These are phyloP conservation scores for Pipra filicauda DNA, from an alignment of 2,113 vertebrate genomes.

Conservation along the genomic window DNA sequence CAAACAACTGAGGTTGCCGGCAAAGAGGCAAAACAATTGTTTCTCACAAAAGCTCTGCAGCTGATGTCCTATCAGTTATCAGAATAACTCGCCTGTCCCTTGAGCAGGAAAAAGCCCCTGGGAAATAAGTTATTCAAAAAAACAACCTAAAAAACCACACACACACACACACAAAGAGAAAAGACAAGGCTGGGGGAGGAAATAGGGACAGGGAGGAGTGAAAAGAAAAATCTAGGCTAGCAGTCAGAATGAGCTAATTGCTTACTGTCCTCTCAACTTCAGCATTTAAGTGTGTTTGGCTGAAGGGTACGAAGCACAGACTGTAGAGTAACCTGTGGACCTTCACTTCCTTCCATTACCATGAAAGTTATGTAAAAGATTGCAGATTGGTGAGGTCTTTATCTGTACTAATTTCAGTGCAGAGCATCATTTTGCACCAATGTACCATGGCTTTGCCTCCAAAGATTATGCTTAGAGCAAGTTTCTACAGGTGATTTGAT, in stretches of 20 bases:
- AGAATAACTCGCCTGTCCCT: slow-evolving; percentile 16
- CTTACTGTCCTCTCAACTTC: not conserved
- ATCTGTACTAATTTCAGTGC: not conserved
- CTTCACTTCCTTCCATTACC: not conserved
- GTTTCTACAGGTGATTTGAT: not conserved
- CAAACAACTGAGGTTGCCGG: slow-evolving; percentile 79
- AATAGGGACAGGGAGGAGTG: not conserved
- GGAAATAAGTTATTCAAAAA: not conserved
- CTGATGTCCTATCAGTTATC: slow-evolving; percentile 66
- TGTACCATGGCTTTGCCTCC: not conserved
- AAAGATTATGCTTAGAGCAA: not conserved
- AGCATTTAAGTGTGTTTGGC: not conserved
- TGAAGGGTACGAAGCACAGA: not conserved
- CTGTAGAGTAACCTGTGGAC: not conserved
- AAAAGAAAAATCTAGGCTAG: not conserved
- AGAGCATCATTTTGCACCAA: not conserved
- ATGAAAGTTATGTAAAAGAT: not conserved
- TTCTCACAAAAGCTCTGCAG: slow-evolving; percentile 79
- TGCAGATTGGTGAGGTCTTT: not conserved
- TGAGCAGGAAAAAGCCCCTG: slow-evolving; percentile 28
- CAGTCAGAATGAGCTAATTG: not conserved
- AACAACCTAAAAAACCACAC: not conserved
- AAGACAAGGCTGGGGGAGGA: not conserved
- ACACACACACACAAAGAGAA: not conserved
- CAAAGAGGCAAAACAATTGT: slow-evolving; percentile 77